Evolutionary conservation across 2,113 vertebrate species (phyloP), one percentile per base, ranked within the genome.

Genomic region (Eublepharis macularius): DNA sequence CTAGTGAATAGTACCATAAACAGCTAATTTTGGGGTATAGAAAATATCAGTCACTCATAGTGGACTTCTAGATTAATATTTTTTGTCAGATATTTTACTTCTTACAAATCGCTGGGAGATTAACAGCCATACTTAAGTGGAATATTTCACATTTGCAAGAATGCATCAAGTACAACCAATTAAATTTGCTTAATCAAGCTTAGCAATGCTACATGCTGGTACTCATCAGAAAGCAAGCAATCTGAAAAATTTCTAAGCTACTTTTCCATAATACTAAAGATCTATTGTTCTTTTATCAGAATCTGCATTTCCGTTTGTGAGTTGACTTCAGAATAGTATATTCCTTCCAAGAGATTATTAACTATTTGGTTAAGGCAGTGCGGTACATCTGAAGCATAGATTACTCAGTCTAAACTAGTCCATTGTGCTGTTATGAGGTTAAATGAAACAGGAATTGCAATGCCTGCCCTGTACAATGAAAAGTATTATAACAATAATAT

Each of bases 131-230:
- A 65, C 79, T 90, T 93, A 93, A 96, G 36, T 83, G 75, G 83
- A 94, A 84, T 94, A 91, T 92, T 94, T 94, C 90, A 89, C 90
- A 95, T 93, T 94, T 94, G 89, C 84, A 92, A 90, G 94, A 94
- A 92, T 88, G 86, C 90, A 91, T 95, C 93, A 93, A 94, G 89
- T 92, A 91, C 90, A 85, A 54, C 87, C 94, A 96, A 96, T 96
- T 95, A 96, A 96, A 96, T 96, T 96, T 95, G 89, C 84, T 88
- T 96, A 95, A 96, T 96, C 95, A 96, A 95, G 93, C 93, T 95
- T 92, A 95, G 91, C 93, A 94, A 93, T 91, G 90, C 86, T 92
- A 80, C 93, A 95, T 86, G 91, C 89, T 96, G 93, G 91, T 95
- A 95, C 90, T 95, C 93, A 95, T 95, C 94, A 94, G 88, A 94